A percentile compares a stretch with the other conserved stretches of the same genome.
These are phyloP conservation scores for Dendronephthya gigantea DNA, from an alignment of 64 coral and sea anemone species.

Conservation along the genomic window DNA sequence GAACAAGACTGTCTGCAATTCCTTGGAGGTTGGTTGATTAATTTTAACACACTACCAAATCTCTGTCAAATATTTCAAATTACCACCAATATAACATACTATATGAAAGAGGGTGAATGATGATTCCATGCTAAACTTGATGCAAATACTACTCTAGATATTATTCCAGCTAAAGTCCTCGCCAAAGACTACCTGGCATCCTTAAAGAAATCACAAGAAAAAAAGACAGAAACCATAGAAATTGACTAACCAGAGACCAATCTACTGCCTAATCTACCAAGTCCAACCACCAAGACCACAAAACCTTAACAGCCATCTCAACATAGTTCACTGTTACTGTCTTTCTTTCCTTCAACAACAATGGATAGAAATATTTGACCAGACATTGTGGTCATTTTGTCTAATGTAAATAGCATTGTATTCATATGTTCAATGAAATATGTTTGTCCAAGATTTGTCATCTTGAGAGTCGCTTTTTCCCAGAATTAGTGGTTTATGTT, in stretches of 20 bases:
- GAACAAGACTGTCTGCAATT: conserved; percentile 56
- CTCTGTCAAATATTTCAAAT: not conserved
- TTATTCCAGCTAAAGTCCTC: conserved; percentile 53
- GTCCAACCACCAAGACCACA: too few relatives aligned
- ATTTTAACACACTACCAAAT: not conserved
- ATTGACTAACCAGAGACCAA: conserved; percentile 6
- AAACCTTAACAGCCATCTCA: not conserved
- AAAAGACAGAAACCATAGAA: conserved; percentile 30
- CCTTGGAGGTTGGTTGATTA: conserved; percentile 33
- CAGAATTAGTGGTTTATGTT: too few relatives aligned
- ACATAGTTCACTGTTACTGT: not conserved
- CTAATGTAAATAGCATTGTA: too few relatives aligned
- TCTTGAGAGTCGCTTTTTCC: too few relatives aligned
- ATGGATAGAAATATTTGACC: not conserved
- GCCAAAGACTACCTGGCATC: conserved; percentile 57
- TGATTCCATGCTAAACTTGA: too few relatives aligned
- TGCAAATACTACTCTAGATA: conserved; percentile 42
- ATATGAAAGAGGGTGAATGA: not conserved
- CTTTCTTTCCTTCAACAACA: not conserved
- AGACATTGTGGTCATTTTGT: not conserved
- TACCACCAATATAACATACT: not conserved
- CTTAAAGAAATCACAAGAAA: conserved; percentile 40
- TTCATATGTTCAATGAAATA: too few relatives aligned
- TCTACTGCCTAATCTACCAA: too few relatives aligned
- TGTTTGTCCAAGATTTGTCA: too few relatives aligned